These are phyloP conservation scores for Hyles vespertilio DNA, from an alignment of 1,140 invertebrate species.

Conservation along the genomic window DNA sequence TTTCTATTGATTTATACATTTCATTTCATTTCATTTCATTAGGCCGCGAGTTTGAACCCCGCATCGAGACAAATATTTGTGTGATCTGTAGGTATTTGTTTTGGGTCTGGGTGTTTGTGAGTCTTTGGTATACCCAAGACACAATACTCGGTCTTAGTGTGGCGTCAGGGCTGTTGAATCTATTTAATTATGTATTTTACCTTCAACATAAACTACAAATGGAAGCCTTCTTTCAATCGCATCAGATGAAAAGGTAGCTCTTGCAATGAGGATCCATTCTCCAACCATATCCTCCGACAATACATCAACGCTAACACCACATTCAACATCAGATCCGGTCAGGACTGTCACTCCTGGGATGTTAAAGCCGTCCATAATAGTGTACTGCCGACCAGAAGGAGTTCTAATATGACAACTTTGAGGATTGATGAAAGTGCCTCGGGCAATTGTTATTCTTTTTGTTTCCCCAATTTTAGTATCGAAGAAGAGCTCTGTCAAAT, in stretches of 20 bases:
- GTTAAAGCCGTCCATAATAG: conserved; percentile 25
- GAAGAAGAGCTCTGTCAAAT: conserved; percentile 23
- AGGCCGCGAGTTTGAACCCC: no score
- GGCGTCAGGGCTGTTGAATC: no score
- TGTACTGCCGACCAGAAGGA: conserved; percentile 26
- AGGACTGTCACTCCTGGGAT: conserved; percentile 27
- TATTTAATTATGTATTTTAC: conserved; percentile 25
- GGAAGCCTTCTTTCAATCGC: conserved; percentile 38
- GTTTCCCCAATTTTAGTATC: conserved; percentile 28
- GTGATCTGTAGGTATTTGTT: no score
- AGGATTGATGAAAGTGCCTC: conserved; percentile 14
- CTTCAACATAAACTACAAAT: conserved; percentile 46
- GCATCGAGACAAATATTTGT: no score
- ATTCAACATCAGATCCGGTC: conserved; percentile 16
- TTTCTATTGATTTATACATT: no score
- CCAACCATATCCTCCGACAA: conserved; percentile 32
- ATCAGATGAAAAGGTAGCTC: conserved; percentile 18
- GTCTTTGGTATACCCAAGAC: no score
- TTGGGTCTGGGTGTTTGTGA: no score
- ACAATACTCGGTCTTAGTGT: no score
- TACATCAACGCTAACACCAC: conserved; percentile 35
- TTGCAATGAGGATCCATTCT: conserved; percentile 39
- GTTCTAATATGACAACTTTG: conserved; percentile 36
- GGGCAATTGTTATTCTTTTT: conserved; percentile 28
- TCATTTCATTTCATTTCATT: no score